Conservation (phyloP, 2,888 invertebrate species). For the Erebia palarica region DNA sequence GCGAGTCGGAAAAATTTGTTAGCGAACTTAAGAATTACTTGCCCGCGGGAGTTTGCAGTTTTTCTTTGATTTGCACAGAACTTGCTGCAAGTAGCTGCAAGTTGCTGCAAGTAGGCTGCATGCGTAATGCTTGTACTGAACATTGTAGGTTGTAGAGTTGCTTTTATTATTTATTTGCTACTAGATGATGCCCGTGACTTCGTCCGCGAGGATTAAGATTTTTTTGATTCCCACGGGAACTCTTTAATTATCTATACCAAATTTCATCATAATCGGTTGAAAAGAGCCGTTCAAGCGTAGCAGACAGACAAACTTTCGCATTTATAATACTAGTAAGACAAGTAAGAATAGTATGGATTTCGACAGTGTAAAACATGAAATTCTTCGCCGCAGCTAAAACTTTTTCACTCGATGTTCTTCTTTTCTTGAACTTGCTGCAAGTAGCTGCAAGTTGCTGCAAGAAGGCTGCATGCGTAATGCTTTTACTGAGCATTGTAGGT, state of each 20-base stretch:
- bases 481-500: not conserved
- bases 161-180: not conserved
- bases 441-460: not conserved
- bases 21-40: conserved; percentile 12
- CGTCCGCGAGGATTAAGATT: no score
- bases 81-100: not conserved
- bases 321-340: no score
- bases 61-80: conserved; percentile 10
- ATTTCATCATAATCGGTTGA: no score
- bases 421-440: conserved; percentile 11
- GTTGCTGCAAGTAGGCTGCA: not conserved
- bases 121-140: conserved; percentile 2
- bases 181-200: not conserved
- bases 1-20: conserved; percentile 11
- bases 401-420: not conserved
- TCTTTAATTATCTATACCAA: no score
- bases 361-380: not conserved
- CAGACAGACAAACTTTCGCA: no score
- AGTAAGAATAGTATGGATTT: not conserved
- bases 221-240: no score
- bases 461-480: not conserved
- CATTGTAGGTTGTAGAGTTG: not conserved
- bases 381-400: not conserved
- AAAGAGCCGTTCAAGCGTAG: no score
- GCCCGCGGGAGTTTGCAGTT: conserved; percentile 5